phyloP scores from a whole-genome alignment of 2,797 vertebrate genomes.

The Anabacerthia variegaticeps region DNA sequence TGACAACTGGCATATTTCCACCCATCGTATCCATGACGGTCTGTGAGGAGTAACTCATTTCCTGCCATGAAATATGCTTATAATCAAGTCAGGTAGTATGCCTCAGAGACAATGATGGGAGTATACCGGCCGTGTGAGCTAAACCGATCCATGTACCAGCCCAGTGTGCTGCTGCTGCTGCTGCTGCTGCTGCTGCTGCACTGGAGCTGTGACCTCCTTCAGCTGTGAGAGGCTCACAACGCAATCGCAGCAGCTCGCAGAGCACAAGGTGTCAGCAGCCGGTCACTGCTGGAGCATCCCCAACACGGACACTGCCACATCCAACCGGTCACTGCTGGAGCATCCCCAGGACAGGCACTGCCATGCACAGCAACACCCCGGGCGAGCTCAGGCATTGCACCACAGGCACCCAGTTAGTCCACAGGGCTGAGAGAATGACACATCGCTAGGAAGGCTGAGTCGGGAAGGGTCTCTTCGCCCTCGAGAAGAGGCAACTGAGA shows the following conservation, averaged over 20 bases:
- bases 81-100: not conserved
- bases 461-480: not conserved
- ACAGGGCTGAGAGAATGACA: accelerated
- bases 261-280: not conserved
- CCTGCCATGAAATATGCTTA: not conserved
- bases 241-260: accelerated
- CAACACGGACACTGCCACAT: too few relatives aligned
- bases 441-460: too few relatives aligned
- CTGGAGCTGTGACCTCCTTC: not conserved
- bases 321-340: too few relatives aligned
- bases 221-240: not conserved
- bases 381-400: not conserved
- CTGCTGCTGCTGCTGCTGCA: not conserved
- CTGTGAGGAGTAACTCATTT: not conserved
- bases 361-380: not conserved
- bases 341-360: not conserved
- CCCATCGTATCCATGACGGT: accelerated
- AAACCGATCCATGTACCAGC: not conserved
- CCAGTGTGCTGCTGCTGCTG: too few relatives aligned
- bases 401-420: accelerated
- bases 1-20: not conserved
- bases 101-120: not conserved
- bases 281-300: too few relatives aligned
- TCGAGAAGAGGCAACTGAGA: not conserved
- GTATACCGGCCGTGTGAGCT: not conserved